These are phyloP conservation scores for Myotis davidii DNA, from an alignment of 2,113 vertebrate species.

Conservation along the genomic window DNA sequence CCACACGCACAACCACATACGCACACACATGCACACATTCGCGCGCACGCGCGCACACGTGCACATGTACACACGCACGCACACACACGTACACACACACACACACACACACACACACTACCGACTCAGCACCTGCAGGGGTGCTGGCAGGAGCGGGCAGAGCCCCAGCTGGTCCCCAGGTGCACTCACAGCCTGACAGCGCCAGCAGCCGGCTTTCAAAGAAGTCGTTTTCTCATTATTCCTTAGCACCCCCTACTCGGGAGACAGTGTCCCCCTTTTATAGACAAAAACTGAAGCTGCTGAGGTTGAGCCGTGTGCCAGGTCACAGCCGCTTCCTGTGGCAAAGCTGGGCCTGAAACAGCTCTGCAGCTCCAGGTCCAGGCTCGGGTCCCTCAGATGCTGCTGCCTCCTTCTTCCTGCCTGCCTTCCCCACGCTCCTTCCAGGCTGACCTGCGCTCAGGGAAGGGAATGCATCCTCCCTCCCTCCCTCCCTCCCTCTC, in stretches of 20 bases:
- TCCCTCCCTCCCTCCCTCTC: neutral
- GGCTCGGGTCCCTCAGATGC: fast-evolving
- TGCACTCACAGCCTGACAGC: fast-evolving
- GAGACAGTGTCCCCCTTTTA: fast-evolving
- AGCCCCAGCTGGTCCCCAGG: neutral
- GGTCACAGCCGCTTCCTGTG: neutral
- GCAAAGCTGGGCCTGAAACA: neutral
- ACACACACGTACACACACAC: too few relatives aligned
- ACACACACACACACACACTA: too few relatives aligned
- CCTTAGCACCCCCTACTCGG: neutral
- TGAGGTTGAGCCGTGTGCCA: too few relatives aligned
- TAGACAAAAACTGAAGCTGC: neutral
- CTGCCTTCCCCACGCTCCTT: neutral
- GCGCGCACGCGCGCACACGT: too few relatives aligned
- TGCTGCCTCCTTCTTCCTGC: neutral
- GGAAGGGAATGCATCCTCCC: neutral
- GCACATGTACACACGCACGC: too few relatives aligned
- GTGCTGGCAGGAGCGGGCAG: neutral
- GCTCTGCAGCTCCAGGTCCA: neutral
- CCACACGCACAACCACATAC: too few relatives aligned
- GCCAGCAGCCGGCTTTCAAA: neutral
- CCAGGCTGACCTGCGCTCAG: neutral
- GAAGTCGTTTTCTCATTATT: neutral
- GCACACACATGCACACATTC: too few relatives aligned
- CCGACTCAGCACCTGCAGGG: neutral